Base-by-base conservation (phyloP, 1,140 invertebrate species). In the Cepaea nemoralis region DNA sequence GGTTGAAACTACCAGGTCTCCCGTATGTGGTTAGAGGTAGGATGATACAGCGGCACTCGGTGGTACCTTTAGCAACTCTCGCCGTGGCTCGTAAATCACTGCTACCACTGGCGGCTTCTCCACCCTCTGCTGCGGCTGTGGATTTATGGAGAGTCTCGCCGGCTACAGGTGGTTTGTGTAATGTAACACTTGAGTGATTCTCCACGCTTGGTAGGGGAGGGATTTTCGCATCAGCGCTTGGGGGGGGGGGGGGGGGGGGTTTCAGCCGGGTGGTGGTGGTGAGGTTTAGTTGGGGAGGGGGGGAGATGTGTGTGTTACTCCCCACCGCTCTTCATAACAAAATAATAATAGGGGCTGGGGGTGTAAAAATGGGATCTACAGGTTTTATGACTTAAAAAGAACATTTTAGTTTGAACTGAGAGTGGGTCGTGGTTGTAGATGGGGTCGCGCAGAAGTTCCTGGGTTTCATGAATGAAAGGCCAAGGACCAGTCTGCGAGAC, bases 381-480 rank as follows among this genome's bases (percentile, higher is more conserved):
- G 8, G 42, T 45, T 45, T 10, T 45, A 10, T 45, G 6, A 10
- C 16, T 45, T 45, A 10, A 10, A 45, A 45, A 45, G 42, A 45
- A 45, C 16, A 45, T 10, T 8, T 55, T 14, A 19, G n/a, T 55
- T 55, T 3, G 59, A 63, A 63, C 59, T 31, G 59, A 27, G 3
- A 5, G 6, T 10, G 59, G 27, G 27, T 31, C 27, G 59, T 8
- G 27, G 59, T 31, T n/a, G 59, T 27, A 6, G 27, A 27, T 10
- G 59, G 59, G 59, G 5, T 14, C 3, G 50, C 3, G 50, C 14
- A 31, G 59, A 63, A 63, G n/a, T 63, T 63, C 5, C n/a, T 22
- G 16, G 59, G 27, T 31, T 63, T 63, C 59, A 63, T 63, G 59
- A 63, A 63, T 63, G 59, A 63, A 63, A 63, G n/a, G 59, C 2